Conservation (phyloP, 2,888 invertebrate genomes). For the Atethmia centrago region DNA sequence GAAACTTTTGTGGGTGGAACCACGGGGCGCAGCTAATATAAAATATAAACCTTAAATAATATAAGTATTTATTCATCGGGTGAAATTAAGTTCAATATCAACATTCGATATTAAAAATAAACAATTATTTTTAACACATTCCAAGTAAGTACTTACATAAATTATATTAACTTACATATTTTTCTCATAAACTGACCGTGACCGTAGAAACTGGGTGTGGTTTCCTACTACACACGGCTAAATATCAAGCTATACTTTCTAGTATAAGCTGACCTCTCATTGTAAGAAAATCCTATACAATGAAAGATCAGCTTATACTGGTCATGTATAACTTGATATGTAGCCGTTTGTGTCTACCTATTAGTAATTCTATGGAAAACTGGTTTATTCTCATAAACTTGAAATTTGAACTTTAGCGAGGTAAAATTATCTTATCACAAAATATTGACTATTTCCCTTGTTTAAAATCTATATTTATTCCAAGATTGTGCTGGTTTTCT, state of each 20-base stretch:
- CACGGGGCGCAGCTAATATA: no score
- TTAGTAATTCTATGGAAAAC: neutral
- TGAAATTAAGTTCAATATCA: neutral
- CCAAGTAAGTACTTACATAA: neutral
- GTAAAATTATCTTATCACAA: conserved; percentile 8
- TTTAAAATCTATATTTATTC: neutral
- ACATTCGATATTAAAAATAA: neutral
- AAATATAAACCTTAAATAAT: neutral
- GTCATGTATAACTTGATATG: no score
- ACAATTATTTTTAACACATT: conserved; percentile 2
- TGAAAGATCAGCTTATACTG: no score
- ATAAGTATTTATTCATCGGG: neutral
- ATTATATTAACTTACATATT: conserved; percentile 8
- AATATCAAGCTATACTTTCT: no score
- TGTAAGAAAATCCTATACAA: no score
- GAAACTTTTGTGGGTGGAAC: no score
- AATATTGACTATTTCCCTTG: neutral
- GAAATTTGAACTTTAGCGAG: neutral
- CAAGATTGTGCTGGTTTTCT: neutral
- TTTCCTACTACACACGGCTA: no score
- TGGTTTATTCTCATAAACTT: conserved; percentile 7
- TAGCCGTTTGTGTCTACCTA: no score
- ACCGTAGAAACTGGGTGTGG: conserved; percentile 18
- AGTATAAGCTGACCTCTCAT: no score
- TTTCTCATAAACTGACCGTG: conserved; percentile 17